Conservation (phyloP, 2,113 vertebrate species). For the Scalopus aquaticus region DNA sequence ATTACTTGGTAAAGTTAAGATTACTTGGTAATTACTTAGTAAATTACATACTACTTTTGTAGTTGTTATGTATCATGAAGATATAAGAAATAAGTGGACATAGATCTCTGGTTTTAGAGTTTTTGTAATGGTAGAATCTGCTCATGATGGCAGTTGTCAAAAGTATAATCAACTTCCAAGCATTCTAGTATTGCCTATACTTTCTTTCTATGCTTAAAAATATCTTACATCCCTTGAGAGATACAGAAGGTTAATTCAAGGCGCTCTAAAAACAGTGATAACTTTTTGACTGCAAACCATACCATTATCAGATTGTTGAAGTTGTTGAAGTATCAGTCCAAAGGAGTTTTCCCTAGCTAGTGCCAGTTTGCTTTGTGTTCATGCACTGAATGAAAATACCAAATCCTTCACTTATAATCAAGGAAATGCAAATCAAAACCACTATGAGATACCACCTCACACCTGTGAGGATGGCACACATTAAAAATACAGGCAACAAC, state of each 20-base stretch:
- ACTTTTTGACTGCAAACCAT: neutral
- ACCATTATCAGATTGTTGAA: slow-evolving; percentile 45
- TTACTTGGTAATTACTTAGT: neutral
- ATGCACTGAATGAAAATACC: neutral
- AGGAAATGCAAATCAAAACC: too few species aligned
- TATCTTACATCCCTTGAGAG: neutral
- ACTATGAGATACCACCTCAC: too few species aligned
- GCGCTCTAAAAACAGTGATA: slow-evolving; percentile 3
- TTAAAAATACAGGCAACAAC: too few species aligned
- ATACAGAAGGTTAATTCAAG: neutral
- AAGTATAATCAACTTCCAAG: neutral
- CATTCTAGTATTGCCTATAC: neutral
- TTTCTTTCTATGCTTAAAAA: neutral
- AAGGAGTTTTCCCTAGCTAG: neutral
- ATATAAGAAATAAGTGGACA: slow-evolving; percentile 4
- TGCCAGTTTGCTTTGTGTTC: slow-evolving; percentile 21
- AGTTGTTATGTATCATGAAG: neutral
- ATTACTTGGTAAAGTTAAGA: neutral
- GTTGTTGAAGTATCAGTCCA: slow-evolving; percentile 41
- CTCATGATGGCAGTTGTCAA: neutral
- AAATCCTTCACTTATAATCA: too few species aligned
- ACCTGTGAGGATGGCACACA: too few species aligned
- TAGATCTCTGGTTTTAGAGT: neutral
- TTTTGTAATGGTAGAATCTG: slow-evolving; percentile 10
- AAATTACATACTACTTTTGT: slow-evolving; percentile 3